Conservation (phyloP, 2,888 invertebrate genomes). For the Drosophila nr. perissopoda region DNA sequence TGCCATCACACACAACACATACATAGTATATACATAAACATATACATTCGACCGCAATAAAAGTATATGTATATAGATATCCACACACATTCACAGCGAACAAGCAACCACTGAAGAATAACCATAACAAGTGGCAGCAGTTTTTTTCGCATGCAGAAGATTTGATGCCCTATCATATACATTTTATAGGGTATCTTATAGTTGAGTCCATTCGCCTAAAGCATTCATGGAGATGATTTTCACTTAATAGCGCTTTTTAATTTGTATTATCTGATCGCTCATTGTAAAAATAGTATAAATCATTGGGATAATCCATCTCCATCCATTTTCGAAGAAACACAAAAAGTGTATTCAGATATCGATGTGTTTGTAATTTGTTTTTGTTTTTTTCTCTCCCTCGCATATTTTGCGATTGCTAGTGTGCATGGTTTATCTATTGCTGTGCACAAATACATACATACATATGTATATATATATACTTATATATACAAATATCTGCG, state of each 20-base stretch:
- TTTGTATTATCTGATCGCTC: neutral
- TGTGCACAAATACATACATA: neutral
- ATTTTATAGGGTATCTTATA: neutral
- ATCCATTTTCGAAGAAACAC: neutral
- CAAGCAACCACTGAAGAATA: slow-evolving; percentile 1
- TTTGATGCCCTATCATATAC: neutral
- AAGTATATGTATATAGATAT: neutral
- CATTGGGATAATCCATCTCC: neutral
- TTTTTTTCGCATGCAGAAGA: neutral
- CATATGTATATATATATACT: neutral
- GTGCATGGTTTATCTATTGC: slow-evolving; percentile 32
- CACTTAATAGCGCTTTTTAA: neutral
- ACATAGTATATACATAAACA: neutral
- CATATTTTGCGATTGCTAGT: slow-evolving; percentile 19
- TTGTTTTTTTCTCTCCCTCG: neutral
- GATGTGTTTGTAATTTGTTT: neutral
- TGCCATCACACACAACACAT: neutral
- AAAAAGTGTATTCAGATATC: neutral
- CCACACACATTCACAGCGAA: slow-evolving; percentile 1
- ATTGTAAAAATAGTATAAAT: neutral
- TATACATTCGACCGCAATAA: neutral
- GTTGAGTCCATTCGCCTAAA: neutral
- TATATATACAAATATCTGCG: neutral
- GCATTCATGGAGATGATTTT: neutral
- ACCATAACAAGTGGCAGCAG: slow-evolving; percentile 1